phyloP scores from a whole-genome alignment of 2,113 vertebrate genomes.

The Ictalurus punctatus region DNA sequence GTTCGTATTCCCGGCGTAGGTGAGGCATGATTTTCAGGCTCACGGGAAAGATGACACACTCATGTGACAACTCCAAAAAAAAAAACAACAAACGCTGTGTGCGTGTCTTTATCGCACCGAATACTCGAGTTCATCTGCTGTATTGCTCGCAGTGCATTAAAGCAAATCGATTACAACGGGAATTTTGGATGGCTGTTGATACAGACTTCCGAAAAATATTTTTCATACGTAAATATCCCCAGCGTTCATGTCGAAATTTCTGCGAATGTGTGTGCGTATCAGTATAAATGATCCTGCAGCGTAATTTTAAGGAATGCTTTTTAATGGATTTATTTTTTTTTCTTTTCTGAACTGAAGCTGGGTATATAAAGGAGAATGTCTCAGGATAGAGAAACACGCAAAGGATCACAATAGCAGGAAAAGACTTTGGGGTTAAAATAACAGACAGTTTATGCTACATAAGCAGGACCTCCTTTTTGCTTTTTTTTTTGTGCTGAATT shows the following conservation, averaged over 20 bases:
- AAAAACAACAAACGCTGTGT: too few species aligned
- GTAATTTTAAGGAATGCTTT: not conserved
- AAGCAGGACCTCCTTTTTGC: not conserved
- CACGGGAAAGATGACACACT: slow-evolving; percentile 1
- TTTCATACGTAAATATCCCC: not conserved
- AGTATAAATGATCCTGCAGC: not conserved
- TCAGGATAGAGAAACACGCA: not conserved
- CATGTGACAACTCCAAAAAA: slow-evolving; percentile 3
- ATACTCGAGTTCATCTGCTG: not conserved
- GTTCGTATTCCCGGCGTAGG: slow-evolving; percentile 7
- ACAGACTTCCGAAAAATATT: not conserved
- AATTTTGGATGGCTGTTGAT: not conserved
- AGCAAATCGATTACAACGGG: not conserved
- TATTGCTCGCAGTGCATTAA: not conserved
- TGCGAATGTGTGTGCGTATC: not conserved
- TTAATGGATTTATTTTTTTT: not conserved
- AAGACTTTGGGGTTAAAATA: slow-evolving; percentile 33
- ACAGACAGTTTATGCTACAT: slow-evolving; percentile 6
- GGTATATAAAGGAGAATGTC: slow-evolving; percentile 9
- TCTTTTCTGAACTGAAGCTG: not conserved
- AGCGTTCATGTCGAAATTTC: not conserved
- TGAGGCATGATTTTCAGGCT: not conserved
- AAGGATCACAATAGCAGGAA: slow-evolving; percentile 43
- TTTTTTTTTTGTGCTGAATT: not conserved
- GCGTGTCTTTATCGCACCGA: not conserved